Evolutionary conservation across 2,113 vertebrate genomes (phyloP).

Genomic region (Gulo gulo): DNA sequence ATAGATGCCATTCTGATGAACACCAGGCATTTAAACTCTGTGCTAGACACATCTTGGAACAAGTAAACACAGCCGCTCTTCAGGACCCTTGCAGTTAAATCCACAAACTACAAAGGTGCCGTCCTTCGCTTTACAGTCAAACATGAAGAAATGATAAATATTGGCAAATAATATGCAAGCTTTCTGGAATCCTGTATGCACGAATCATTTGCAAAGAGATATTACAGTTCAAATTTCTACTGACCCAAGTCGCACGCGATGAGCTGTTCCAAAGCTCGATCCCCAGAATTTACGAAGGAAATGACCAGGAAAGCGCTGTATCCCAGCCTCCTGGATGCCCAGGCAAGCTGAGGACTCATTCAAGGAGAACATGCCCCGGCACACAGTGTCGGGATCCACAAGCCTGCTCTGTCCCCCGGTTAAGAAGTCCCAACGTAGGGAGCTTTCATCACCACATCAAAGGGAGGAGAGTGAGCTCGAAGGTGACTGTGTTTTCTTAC

Average conservation of each 20-base stretch:
- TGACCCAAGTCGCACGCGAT: accelerated
- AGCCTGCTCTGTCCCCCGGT: accelerated
- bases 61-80: accelerated
- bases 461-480: background rate
- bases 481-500: background rate
- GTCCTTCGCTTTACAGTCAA: background rate
- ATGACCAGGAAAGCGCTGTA: accelerated
- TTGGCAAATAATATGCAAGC: no score
- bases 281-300: no score
- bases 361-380: background rate
- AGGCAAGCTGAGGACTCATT: accelerated
- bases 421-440: background rate
- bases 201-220: background rate
- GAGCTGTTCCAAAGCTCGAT: background rate
- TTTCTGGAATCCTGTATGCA: background rate
- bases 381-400: background rate
- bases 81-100: background rate
- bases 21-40: accelerated
- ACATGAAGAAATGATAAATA: no score
- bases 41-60: accelerated
- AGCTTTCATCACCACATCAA: background rate
- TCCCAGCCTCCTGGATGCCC: background rate
- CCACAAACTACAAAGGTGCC: background rate
- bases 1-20: no score
- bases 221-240: background rate